Conservation (phyloP, 2,113 vertebrate species). For the Platichthys stellatus region DNA sequence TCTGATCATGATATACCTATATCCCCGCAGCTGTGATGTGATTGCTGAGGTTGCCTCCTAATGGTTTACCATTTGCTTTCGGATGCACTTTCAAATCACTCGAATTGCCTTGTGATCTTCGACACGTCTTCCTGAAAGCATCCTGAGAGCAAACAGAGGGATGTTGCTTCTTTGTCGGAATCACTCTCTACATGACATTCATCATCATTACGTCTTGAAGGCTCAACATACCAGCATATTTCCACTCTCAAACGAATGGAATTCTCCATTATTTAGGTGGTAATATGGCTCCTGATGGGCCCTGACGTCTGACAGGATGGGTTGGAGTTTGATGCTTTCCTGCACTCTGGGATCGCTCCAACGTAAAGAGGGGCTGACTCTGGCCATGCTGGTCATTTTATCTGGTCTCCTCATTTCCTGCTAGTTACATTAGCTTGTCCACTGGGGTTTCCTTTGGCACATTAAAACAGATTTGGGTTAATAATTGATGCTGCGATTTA, state of each 20-base stretch:
- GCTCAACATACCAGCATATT: constrained; percentile 39
- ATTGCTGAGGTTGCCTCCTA: constrained; percentile 48
- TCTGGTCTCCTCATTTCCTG: constrained; percentile 75
- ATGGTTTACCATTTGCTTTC: constrained; percentile 59
- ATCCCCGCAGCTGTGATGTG: constrained; percentile 53
- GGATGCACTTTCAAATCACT: constrained; percentile 47
- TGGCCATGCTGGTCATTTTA: constrained; percentile 71
- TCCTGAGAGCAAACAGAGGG: constrained; percentile 16
- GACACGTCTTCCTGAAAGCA: constrained; percentile 50
- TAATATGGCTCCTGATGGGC: constrained; percentile 58
- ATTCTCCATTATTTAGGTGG: constrained; percentile 71
- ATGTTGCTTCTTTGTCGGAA: constrained; percentile 16
- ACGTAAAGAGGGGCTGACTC: constrained; percentile 41
- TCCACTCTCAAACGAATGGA: constrained; percentile 60
- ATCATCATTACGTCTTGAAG: constrained; percentile 58
- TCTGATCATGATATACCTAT: constrained; percentile 57
- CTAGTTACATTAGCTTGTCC: constrained; percentile 77
- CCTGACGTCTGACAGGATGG: constrained; percentile 54
- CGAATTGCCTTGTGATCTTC: constrained; percentile 42
- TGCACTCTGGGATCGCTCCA: constrained; percentile 58
- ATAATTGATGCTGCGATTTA: constrained; percentile 82
- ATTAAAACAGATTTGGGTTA: constrained; percentile 82
- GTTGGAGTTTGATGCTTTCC: constrained; percentile 60
- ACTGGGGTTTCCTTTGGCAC: constrained; percentile 79
- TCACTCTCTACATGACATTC: constrained; percentile 25